Conservation (phyloP, 2,797 vertebrate genomes). For the Pitangus sulphuratus region DNA sequence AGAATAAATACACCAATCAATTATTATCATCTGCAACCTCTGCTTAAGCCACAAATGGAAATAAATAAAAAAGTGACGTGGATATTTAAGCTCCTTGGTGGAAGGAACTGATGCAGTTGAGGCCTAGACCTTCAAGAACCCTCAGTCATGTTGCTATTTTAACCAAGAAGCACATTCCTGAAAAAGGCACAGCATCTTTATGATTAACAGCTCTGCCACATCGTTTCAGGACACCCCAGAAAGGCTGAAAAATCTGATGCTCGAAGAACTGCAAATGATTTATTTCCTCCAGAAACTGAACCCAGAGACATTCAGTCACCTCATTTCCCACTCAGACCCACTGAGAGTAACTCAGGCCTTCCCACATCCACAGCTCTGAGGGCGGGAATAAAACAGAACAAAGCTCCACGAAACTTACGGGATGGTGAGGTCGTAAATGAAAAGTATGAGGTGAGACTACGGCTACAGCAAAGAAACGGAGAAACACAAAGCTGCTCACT, state of each 20-base stretch:
- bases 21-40: background rate
- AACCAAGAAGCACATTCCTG: background rate
- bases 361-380: conserved; percentile 7
- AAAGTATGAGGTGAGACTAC: conserved; percentile 96
- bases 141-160: background rate
- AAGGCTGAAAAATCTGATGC: background rate
- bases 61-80: background rate
- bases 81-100: background rate
- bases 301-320: background rate
- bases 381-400: conserved; percentile 63
- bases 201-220: background rate
- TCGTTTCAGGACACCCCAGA: background rate
- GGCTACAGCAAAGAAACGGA: conserved; percentile 97
- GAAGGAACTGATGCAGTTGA: background rate
- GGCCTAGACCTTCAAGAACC: background rate
- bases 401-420: conserved; percentile 86
- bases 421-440: conserved; percentile 95
- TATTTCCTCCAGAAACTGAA: background rate
- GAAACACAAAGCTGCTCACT: conserved; percentile 98
- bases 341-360: background rate
- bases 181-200: background rate
- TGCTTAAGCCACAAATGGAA: background rate
- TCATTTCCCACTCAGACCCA: background rate
- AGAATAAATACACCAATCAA: background rate
- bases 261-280: background rate